Evolutionary conservation across 92 coral and sea anemone genomes (phyloP).

Genomic region (Phenganax marumi): DNA sequence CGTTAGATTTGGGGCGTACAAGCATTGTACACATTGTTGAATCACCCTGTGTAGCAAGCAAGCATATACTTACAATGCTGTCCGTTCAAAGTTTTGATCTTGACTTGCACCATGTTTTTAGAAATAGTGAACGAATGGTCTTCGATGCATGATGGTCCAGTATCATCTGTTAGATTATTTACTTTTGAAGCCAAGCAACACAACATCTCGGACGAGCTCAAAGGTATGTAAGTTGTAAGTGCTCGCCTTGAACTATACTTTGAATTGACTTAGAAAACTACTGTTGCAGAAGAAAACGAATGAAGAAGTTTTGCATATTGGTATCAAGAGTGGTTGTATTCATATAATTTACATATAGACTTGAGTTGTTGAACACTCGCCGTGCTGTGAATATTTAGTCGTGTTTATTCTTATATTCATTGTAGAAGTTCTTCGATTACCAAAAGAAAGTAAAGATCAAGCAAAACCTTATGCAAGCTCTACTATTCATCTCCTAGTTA

Average conservation of each 20-base stretch:
- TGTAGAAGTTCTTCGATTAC: constrained; percentile 10
- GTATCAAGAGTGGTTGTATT: too few species aligned
- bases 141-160: constrained; percentile 84
- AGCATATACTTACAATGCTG: not conserved
- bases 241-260: too few species aligned
- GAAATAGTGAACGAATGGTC: constrained; percentile 48
- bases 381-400: not conserved
- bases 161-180: constrained; percentile 77
- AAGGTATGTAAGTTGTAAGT: not conserved
- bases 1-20: too few species aligned
- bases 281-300: too few species aligned
- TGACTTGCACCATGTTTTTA: not conserved
- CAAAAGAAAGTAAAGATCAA: constrained; percentile 1
- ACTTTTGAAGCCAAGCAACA: constrained; percentile 16
- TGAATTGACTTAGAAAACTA: too few species aligned
- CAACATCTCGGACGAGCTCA: constrained; percentile 23
- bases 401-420: not conserved
- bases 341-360: not conserved
- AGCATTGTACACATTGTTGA: too few species aligned
- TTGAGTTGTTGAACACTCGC: not conserved
- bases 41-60: too few species aligned
- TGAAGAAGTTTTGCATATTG: too few species aligned
- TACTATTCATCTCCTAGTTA: constrained; percentile 64
- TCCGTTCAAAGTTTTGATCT: too few species aligned
- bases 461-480: not conserved